Conservation (phyloP, 2,888 invertebrate species). For the Globia sparganii region DNA sequence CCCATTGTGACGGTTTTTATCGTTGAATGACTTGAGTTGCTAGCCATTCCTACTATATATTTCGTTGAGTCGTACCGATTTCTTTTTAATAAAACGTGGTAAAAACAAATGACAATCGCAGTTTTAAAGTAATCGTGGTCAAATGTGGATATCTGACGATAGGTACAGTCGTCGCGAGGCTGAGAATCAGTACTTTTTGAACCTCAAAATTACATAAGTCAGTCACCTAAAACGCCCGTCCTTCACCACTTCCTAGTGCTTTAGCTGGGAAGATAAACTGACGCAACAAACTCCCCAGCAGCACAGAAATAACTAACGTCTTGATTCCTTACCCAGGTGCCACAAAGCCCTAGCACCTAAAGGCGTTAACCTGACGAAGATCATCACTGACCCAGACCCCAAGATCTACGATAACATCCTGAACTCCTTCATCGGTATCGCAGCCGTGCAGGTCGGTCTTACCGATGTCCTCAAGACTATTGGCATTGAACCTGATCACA, state of each 20-base stretch:
- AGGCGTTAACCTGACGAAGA: slow-evolving; percentile 91
- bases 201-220: too few relatives aligned
- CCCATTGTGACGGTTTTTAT: background rate
- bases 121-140: too few relatives aligned
- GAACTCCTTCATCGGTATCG: slow-evolving; percentile 94
- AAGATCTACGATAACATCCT: slow-evolving; percentile 92
- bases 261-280: background rate
- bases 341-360: slow-evolving; percentile 91
- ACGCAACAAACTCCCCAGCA: background rate
- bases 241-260: background rate
- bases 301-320: background rate
- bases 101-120: too few relatives aligned
- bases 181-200: too few relatives aligned
- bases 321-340: slow-evolving; percentile 79
- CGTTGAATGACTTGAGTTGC: background rate
- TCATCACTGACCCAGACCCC: slow-evolving; percentile 91
- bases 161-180: too few relatives aligned
- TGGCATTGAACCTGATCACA: slow-evolving; percentile 86
- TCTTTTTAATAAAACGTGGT: too few relatives aligned
- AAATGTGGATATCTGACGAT: too few relatives aligned
- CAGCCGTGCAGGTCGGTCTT: slow-evolving; percentile 92
- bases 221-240: background rate
- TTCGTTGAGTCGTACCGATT: too few relatives aligned
- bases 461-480: slow-evolving; percentile 88
- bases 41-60: background rate